phyloP scores from a whole-genome alignment of 2,888 invertebrate genomes.

The Gari tellinella region DNA sequence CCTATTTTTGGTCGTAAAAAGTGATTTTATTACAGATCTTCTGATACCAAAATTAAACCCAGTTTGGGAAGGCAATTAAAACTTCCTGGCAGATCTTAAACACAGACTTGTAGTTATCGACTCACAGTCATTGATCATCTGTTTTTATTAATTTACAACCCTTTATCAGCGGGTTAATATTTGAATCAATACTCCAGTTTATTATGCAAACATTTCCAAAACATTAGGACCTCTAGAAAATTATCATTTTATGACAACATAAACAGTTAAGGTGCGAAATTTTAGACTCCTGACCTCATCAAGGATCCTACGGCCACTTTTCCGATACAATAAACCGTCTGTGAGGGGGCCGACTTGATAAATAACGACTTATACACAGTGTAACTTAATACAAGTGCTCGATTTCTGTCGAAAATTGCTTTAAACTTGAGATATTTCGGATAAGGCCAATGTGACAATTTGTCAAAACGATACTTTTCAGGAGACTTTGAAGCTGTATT shows the following conservation, averaged over 20 bases:
- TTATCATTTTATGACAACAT: conserved; percentile 60
- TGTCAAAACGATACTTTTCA: conserved; percentile 39
- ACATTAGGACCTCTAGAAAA: conserved; percentile 35
- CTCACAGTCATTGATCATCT: conserved; percentile 14
- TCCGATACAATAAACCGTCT: neutral
- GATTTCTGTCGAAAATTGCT: conserved; percentile 35
- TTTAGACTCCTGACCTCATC: conserved; percentile 41
- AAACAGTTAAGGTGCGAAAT: conserved; percentile 50
- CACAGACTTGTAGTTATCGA: conserved; percentile 14
- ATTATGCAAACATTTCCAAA: conserved; percentile 45
- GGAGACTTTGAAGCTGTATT: neutral
- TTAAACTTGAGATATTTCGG: conserved; percentile 12
- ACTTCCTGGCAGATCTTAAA: neutral
- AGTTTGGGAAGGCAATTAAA: no score
- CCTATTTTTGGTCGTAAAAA: neutral
- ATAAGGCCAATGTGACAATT: conserved; percentile 50
- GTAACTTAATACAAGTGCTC: conserved; percentile 30
- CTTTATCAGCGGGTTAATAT: conserved; percentile 43
- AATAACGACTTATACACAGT: conserved; percentile 31
- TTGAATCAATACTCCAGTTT: conserved; percentile 31
- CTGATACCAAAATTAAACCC: no score
- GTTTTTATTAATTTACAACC: conserved; percentile 46
- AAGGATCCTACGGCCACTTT: neutral
- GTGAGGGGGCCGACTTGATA: neutral
- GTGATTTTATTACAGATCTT: neutral